Percentiles rank a stretch among this genome's conserved stretches.
phyloP scores from a whole-genome alignment of 2,888 invertebrate genomes.

The Mythimna lalbum region DNA sequence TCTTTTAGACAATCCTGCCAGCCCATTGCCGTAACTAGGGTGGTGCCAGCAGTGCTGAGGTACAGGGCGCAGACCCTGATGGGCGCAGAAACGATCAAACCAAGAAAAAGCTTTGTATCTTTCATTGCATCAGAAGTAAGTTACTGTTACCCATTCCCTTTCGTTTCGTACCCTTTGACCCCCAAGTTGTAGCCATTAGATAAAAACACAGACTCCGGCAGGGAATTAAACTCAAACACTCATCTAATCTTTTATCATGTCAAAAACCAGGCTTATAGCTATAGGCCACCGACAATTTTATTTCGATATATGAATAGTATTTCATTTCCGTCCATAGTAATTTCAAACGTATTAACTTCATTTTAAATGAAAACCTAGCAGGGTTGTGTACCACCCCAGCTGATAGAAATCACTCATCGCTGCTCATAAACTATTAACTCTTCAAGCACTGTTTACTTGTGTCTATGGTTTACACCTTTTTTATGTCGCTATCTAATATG shows the following conservation, averaged over 20 bases:
- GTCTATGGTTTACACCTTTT: constrained; percentile 38
- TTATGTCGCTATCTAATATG: constrained; percentile 43
- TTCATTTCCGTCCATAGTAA: background rate
- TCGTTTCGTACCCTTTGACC: too few relatives aligned
- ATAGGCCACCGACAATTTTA: background rate
- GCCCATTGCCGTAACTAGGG: too few relatives aligned
- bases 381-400: constrained; percentile 16
- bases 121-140: too few relatives aligned
- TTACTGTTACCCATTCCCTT: too few relatives aligned
- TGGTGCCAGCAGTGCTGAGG: too few relatives aligned
- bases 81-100: too few relatives aligned
- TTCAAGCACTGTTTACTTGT: constrained; percentile 38
- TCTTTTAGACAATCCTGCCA: too few relatives aligned
- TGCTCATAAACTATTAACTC: constrained; percentile 53
- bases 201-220: too few relatives aligned
- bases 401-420: constrained; percentile 49
- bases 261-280: background rate
- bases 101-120: too few relatives aligned
- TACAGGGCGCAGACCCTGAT: too few relatives aligned
- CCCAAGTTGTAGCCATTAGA: too few relatives aligned
- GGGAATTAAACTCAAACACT: too few relatives aligned
- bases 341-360: constrained; percentile 17
- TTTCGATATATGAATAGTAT: background rate
- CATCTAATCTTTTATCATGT: background rate
- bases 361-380: constrained; percentile 12